phyloP scores from a whole-genome alignment of 2,888 invertebrate species.

The Schizaphis graminum region DNA sequence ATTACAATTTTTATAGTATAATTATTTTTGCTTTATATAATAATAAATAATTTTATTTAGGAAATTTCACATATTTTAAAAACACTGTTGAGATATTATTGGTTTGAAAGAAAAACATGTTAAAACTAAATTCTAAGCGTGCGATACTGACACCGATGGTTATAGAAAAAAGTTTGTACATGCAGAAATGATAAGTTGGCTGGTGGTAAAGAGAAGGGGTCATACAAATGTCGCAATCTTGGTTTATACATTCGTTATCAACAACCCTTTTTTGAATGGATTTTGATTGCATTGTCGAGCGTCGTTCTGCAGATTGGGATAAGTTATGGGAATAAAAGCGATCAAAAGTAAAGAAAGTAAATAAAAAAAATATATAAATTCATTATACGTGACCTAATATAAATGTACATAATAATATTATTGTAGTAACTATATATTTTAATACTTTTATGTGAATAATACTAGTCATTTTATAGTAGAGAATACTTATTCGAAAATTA shows the following conservation, averaged over 20 bases:
- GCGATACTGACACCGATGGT: background rate
- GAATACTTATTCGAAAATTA: background rate
- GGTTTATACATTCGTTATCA: conserved; percentile 10
- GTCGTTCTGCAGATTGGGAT: background rate
- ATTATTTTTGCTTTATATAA: background rate
- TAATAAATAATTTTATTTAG: background rate
- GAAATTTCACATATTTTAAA: background rate
- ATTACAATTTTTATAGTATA: no score
- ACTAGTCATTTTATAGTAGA: background rate
- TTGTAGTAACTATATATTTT: no score
- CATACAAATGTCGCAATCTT: background rate
- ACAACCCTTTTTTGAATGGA: conserved; percentile 52
- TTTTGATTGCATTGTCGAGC: conserved; percentile 48
- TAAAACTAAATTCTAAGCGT: background rate
- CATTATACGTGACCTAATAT: background rate
- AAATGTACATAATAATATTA: background rate
- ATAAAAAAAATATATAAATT: background rate
- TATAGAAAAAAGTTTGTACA: background rate
- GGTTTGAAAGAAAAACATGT: background rate
- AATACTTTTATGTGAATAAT: background rate
- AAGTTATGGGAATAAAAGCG: background rate
- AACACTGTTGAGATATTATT: background rate
- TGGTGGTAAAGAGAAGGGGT: background rate
- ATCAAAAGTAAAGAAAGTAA: background rate
- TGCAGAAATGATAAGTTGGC: background rate